Evolutionary conservation across 2,888 invertebrate species (phyloP).

Genomic region (Ophion slaviceki): DNA sequence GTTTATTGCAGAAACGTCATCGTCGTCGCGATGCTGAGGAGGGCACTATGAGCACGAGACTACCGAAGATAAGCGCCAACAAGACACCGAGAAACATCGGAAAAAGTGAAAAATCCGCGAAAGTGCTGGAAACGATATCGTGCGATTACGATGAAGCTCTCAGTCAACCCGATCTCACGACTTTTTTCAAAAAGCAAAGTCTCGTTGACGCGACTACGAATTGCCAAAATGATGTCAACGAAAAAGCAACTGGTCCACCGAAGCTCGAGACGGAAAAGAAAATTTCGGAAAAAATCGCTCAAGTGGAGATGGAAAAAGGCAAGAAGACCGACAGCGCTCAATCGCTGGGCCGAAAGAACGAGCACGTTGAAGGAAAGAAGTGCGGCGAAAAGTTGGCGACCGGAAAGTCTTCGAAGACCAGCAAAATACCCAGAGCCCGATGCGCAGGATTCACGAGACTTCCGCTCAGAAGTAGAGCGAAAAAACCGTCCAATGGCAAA

Average conservation of each 20-base stretch:
- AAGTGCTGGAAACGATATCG: slow-evolving; percentile 52
- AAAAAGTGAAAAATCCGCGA: slow-evolving; percentile 44
- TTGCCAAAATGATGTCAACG: neutral
- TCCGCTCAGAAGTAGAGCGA: slow-evolving; percentile 40
- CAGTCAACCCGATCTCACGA: slow-evolving; percentile 70
- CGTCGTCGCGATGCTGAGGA: slow-evolving; percentile 67
- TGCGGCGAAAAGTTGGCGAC: slow-evolving; percentile 32
- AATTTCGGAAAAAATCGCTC: neutral
- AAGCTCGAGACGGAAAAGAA: neutral
- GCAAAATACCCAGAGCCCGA: slow-evolving; percentile 65
- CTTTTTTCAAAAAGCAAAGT: slow-evolving; percentile 50
- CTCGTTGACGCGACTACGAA: neutral
- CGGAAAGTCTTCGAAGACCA: slow-evolving; percentile 38
- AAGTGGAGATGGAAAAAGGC: neutral
- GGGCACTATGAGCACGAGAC: slow-evolving; percentile 69
- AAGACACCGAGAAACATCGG: slow-evolving; percentile 56
- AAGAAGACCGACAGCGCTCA: neutral
- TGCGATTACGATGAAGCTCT: slow-evolving; percentile 72
- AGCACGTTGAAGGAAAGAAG: slow-evolving; percentile 18
- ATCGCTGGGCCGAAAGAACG: slow-evolving; percentile 33
- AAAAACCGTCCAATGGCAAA: slow-evolving; percentile 48
- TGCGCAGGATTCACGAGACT: slow-evolving; percentile 44
- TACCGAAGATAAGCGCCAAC: slow-evolving; percentile 42
- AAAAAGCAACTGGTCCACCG: neutral
- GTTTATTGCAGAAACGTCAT: slow-evolving; percentile 17